Conservation (phyloP, 2,797 vertebrate genomes). For the Aulostomus chinensis region DNA sequence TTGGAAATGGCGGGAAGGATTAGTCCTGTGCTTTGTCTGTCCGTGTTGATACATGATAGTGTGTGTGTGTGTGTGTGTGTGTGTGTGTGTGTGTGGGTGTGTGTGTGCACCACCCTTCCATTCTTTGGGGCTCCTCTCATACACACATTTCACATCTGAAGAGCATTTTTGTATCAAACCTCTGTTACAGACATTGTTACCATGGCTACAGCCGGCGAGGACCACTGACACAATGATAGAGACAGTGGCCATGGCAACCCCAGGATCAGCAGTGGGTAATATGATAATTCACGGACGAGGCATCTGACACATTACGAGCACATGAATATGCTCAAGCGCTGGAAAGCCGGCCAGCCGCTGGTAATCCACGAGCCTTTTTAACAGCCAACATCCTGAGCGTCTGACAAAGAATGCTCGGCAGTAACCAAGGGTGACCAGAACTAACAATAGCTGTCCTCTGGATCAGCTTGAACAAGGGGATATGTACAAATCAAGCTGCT, state of each 20-base stretch:
- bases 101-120: conserved; percentile 8
- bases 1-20: conserved; percentile 58
- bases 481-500: conserved; percentile 44
- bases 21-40: conserved; percentile 27
- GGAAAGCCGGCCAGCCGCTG: conserved; percentile 37
- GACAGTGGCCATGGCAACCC: conserved; percentile 79
- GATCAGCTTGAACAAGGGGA: conserved; percentile 51
- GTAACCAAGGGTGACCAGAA: conserved; percentile 70
- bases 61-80: background rate
- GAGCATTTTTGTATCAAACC: conserved; percentile 67
- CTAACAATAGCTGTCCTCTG: conserved; percentile 66
- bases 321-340: conserved; percentile 57
- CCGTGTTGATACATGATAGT: conserved; percentile 7
- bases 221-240: conserved; percentile 81
- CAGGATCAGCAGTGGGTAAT: conserved; percentile 73
- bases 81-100: background rate
- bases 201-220: conserved; percentile 75
- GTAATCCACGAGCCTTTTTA: conserved; percentile 61
- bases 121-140: conserved; percentile 51
- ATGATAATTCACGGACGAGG: conserved; percentile 73
- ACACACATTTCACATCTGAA: conserved; percentile 65
- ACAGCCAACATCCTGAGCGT: conserved; percentile 19
- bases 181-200: conserved; percentile 73
- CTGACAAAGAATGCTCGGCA: conserved; percentile 63
- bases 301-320: conserved; percentile 62